Evolutionary conservation across 2,888 invertebrate genomes (phyloP), one percentile per base, ranked within the genome.

Genomic region (Macrosiphum euphorbiae): DNA sequence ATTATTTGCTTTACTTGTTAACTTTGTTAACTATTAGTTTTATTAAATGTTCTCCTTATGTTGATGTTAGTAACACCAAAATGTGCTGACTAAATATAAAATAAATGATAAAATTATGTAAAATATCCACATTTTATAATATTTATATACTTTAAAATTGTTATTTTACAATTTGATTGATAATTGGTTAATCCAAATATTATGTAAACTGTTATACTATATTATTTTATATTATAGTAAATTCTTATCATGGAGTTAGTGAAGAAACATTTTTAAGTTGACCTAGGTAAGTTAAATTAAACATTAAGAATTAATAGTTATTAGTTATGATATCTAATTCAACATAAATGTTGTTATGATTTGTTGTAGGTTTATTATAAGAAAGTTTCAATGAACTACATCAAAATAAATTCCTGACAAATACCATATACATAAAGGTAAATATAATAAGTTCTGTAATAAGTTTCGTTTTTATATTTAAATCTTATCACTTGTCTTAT

Each of bases 331-430:
- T 44, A 86, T 1, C 44, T 86, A 16, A 28, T 44, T 47, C 13
- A 90, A 28, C 3, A 41, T 84, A 41, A 35, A 89, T 5, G 55
- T 84, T 84, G 4, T 41, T 47, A 47, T 58, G 2, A 89, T 89
- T 50, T 90, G 24, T 26, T 50, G 0, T 87, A 92, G 92, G 35
- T 28, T 67, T 87, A 13, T 67, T 41, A 61, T 41, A 67, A 26
- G 3, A 61, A 61, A 67, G 20, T 84, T n/a, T 55, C 88, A 84
- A 92, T 89, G 92, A 44, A 88, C 55, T 88, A 88, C 78, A 52
- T n/a, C n/a, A 28, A 88, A n/a, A 92, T 84, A 26, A 44, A 84
- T 84, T 92, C 88, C 88, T 92, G 92, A 92, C 78, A 88, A 55
- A 47, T 92, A 52, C 55, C 47, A 11, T 92, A 47, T 47, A 78